phyloP scores from a whole-genome alignment of 92 coral and sea anemone genomes.

The Virgularia gustaviana region DNA sequence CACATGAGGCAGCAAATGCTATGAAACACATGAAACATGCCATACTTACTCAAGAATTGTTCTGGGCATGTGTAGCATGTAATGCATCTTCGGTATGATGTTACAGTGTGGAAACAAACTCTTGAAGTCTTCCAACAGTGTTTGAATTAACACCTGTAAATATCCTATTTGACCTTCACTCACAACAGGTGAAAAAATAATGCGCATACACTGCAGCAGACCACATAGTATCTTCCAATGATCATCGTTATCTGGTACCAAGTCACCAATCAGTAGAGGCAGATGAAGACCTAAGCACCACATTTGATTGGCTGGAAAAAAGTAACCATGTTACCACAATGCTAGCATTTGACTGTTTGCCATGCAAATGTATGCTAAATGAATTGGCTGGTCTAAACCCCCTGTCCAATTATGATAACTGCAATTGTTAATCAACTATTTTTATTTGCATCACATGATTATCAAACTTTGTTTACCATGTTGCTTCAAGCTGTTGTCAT shows the following conservation, averaged over 20 bases:
- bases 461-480: conserved; percentile 61
- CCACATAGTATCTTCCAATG: conserved; percentile 51
- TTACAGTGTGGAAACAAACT: conserved; percentile 46
- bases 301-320: conserved; percentile 63
- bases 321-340: background rate
- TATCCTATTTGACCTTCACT: conserved; percentile 44
- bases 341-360: background rate
- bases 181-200: conserved; percentile 47
- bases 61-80: conserved; percentile 65
- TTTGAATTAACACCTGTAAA: conserved; percentile 53
- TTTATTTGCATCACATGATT: too few species aligned
- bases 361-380: too few species aligned
- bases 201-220: conserved; percentile 47
- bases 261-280: conserved; percentile 53
- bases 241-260: conserved; percentile 56
- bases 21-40: background rate
- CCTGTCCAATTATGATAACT: too few species aligned
- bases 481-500: conserved; percentile 60
- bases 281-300: conserved; percentile 60
- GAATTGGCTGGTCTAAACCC: too few species aligned
- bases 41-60: conserved; percentile 47
- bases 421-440: too few species aligned
- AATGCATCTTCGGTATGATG: conserved; percentile 64
- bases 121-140: conserved; percentile 37
- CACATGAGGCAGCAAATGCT: background rate